Evolutionary conservation across 2,888 invertebrate genomes (phyloP), one percentile per base, ranked within the genome.

Genomic region (Parnassius orleans): DNA sequence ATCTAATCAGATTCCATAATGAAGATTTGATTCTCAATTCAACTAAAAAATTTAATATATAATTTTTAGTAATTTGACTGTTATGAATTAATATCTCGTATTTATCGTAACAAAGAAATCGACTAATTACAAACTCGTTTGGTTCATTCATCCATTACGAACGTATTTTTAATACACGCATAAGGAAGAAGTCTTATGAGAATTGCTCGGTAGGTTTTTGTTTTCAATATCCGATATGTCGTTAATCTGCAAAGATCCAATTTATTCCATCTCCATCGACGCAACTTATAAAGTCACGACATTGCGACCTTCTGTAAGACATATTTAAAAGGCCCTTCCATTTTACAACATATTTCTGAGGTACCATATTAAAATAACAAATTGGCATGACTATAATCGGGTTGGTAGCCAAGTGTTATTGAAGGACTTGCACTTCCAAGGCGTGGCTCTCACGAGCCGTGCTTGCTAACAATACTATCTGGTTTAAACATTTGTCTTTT

Each of bases 391-490:
- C 77, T 75, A 71, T 79, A 80, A 83, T 80, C 78, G 76, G 76
- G 77, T 76, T 76, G 69, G 64, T 71, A 78, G 75, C 72, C 78
- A 81, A 85, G 83, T 84, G 82, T 76, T 80, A 80, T 77, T 78
- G 80, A 86, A 86, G 86, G 85, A 83, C 84, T 74, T 68, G 71
- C 72, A 75, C 75, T 79, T 78, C 73, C 75, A 78, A 83, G 90
- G 89, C 74, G 89, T 80, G 90, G 84, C 87, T 75, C 78, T 86
- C 90, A 89, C 90, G 90, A 85, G 74, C 75, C 59, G 51, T 72
- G 73, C 73, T 72, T 68, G 65, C 72, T 68, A 70, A 74, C 64
- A 68, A 67, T 68, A 69, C 74, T 74, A 79, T 80, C 78, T 79
- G 75, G 73, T 76, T 78, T 73, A 66, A 71, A 72, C 72, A 75